Evolutionary conservation across 1,140 invertebrate genomes (phyloP).

Genomic region (Sesamia nonagrioides): DNA sequence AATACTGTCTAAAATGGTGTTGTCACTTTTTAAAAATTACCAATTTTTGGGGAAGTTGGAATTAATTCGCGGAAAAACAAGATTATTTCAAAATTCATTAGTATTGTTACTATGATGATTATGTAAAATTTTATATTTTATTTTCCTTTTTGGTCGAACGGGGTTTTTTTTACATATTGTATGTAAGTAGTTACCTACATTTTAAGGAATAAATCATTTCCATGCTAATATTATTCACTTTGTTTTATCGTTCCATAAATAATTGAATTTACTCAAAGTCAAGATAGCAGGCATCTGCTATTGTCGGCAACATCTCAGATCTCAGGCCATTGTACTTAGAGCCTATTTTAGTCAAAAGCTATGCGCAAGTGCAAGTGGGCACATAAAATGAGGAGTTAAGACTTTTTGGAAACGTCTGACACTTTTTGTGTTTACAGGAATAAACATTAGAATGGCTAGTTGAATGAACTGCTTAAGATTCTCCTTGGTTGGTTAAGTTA

Average conservation of each 20-base stretch:
- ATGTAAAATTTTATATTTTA: no score
- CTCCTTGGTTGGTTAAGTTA: background rate
- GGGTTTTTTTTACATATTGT: no score
- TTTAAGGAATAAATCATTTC: no score
- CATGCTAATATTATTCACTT: no score
- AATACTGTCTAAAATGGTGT: no score
- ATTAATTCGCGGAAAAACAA: no score
- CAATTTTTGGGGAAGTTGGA: no score
- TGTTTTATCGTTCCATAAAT: background rate
- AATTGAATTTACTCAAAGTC: background rate
- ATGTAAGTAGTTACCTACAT: no score
- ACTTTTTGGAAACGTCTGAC: conserved; percentile 4
- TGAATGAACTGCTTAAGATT: conserved; percentile 13
- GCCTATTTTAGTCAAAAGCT: conserved; percentile 36
- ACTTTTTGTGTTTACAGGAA: conserved; percentile 4
- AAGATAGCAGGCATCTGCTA: background rate
- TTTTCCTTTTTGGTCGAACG: no score
- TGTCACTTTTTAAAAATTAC: no score
- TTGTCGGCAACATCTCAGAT: conserved; percentile 9
- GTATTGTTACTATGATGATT: no score
- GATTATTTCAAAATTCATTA: no score
- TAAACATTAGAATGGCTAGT: background rate
- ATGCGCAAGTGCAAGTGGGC: background rate
- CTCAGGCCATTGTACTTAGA: conserved; percentile 27
- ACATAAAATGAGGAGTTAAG: conserved; percentile 1